A percentile compares a stretch with the other conserved stretches of the same genome.
phyloP scores from a whole-genome alignment of 2,797 vertebrate genomes.

The Eulemur mongoz region DNA sequence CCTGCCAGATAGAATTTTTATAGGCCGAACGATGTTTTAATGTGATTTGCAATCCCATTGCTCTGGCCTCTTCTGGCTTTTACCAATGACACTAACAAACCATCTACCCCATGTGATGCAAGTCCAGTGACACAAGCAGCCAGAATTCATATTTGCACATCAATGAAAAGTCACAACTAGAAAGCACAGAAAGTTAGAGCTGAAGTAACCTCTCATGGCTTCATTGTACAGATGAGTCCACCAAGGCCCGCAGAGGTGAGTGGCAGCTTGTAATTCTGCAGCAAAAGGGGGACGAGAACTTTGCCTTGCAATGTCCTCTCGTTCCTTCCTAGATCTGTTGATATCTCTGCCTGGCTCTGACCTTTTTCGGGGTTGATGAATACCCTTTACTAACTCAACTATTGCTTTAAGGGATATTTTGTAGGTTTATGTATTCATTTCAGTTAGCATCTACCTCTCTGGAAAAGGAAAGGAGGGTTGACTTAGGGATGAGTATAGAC shows the following conservation, averaged over 20 bases:
- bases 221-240: neutral
- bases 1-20: neutral
- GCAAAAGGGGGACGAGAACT: neutral
- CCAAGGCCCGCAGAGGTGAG: neutral
- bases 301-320: neutral
- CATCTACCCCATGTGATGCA: neutral
- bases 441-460: constrained; percentile 75
- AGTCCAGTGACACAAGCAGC: neutral
- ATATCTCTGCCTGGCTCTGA: neutral
- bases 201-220: neutral
- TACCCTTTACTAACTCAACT: neutral
- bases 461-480: constrained; percentile 74
- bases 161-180: neutral
- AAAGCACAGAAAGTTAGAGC: constrained; percentile 26
- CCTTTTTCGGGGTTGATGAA: neutral
- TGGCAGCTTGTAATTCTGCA: neutral
- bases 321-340: neutral
- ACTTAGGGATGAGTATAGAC: constrained; percentile 71
- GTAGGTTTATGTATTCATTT: constrained; percentile 53
- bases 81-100: neutral
- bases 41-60: neutral
- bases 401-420: neutral
- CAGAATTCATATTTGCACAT: neutral
- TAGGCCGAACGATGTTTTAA: neutral
- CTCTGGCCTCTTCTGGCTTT: constrained; percentile 29